phyloP scores from a whole-genome alignment of 2,113 vertebrate species.

The Fukomys damarensis region DNA sequence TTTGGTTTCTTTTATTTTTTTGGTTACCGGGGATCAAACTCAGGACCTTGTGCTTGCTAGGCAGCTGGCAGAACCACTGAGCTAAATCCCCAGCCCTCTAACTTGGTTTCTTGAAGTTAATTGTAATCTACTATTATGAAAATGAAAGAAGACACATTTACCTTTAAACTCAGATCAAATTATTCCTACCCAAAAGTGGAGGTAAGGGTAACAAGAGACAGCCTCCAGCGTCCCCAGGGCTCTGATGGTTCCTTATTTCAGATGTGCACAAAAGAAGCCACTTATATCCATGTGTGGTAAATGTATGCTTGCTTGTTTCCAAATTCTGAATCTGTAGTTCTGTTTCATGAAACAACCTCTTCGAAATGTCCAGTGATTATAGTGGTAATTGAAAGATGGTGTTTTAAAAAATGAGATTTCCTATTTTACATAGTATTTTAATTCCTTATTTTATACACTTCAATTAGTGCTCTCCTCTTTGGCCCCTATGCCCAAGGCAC shows the following conservation, averaged over 20 bases:
- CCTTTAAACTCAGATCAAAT: background rate
- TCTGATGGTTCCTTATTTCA: background rate
- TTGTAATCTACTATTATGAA: background rate
- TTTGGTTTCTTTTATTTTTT: background rate
- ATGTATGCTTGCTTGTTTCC: background rate
- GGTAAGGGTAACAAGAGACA: background rate
- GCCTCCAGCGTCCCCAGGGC: background rate
- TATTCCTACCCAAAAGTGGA: background rate
- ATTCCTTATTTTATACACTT: background rate
- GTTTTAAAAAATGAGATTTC: background rate
- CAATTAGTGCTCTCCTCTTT: constrained; percentile 19
- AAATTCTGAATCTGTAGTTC: background rate
- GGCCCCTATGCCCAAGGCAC: background rate
- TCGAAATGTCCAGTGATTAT: background rate
- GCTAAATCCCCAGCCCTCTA: no score
- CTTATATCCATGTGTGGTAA: background rate
- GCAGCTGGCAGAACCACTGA: no score
- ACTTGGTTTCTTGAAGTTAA: background rate
- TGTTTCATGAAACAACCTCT: background rate
- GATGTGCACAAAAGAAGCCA: background rate
- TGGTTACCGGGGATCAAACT: no score
- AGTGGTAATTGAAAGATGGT: background rate
- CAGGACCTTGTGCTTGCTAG: no score
- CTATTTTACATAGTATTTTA: constrained; percentile 28
- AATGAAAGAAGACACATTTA: background rate